Conservation (phyloP, 2,113 vertebrate species). For the Petrocephalus zakoni region DNA sequence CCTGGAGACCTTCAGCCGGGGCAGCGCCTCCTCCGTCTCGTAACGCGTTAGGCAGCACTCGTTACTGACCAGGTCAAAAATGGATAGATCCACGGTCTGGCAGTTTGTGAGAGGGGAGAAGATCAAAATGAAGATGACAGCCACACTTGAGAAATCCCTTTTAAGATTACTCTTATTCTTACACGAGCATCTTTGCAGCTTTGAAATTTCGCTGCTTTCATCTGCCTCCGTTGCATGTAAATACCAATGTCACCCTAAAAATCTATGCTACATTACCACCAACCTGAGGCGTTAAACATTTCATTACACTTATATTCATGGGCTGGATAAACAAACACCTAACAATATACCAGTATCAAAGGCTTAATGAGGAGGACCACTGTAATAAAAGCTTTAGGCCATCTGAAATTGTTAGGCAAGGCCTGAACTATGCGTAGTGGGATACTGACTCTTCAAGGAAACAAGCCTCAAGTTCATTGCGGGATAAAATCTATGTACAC, state of each 20-base stretch:
- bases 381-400: neutral
- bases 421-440: neutral
- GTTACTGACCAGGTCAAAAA: constrained; percentile 80
- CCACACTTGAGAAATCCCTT: neutral
- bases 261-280: neutral
- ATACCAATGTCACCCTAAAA: neutral
- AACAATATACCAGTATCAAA: neutral
- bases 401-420: neutral
- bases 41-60: constrained; percentile 76
- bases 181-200: neutral
- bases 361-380: no score
- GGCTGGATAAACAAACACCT: neutral
- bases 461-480: neutral
- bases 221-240: neutral
- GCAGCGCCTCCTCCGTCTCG: constrained; percentile 71
- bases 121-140: neutral
- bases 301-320: neutral
- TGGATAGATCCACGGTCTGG: constrained; percentile 70
- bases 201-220: neutral
- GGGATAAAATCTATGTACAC: neutral
- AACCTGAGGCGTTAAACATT: neutral
- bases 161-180: neutral
- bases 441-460: neutral
- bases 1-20: constrained; percentile 77
- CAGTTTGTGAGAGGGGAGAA: neutral